These are phyloP conservation scores for Cydia splendana DNA, from an alignment of 1,140 invertebrate species.

Conservation along the genomic window DNA sequence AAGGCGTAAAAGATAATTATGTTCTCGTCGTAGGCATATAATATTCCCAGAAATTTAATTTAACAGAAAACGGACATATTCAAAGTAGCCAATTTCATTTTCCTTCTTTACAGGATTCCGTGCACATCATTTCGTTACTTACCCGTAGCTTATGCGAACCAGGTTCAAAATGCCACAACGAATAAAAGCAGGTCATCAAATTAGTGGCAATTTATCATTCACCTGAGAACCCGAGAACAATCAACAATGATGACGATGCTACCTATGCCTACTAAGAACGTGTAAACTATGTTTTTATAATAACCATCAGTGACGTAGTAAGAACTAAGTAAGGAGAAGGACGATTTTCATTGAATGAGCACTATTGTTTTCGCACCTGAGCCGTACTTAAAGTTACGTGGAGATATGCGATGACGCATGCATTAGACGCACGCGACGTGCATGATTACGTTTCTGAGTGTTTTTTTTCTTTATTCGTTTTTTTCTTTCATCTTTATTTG, in stretches of 20 bases:
- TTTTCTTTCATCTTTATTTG: not conserved
- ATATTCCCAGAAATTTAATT: not conserved
- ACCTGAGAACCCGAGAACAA: conserved; percentile 12
- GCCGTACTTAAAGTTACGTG: conserved; percentile 45
- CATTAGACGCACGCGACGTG: conserved; percentile 42
- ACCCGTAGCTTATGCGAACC: not conserved
- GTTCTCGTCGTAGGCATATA: not conserved
- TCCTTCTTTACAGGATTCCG: not conserved
- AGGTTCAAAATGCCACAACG: not conserved
- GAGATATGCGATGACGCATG: conserved; percentile 52
- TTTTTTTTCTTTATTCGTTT: not conserved
- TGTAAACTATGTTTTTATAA: conserved; percentile 6
- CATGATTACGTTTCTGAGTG: conserved; percentile 44
- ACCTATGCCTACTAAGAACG: not conserved
- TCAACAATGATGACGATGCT: conserved; percentile 4
- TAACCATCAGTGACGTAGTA: conserved; percentile 12
- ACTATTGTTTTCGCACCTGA: conserved; percentile 54
- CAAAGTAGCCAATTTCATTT: not conserved
- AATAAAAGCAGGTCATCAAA: conserved; percentile 17
- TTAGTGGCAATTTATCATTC: conserved; percentile 12
- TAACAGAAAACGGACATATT: not conserved
- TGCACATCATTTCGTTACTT: not conserved
- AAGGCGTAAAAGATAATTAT: not conserved
- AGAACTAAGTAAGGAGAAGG: not conserved
- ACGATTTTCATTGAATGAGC: conserved; percentile 34